Conservation (phyloP, 1,140 invertebrate species). For the Drosophila eugracilis region DNA sequence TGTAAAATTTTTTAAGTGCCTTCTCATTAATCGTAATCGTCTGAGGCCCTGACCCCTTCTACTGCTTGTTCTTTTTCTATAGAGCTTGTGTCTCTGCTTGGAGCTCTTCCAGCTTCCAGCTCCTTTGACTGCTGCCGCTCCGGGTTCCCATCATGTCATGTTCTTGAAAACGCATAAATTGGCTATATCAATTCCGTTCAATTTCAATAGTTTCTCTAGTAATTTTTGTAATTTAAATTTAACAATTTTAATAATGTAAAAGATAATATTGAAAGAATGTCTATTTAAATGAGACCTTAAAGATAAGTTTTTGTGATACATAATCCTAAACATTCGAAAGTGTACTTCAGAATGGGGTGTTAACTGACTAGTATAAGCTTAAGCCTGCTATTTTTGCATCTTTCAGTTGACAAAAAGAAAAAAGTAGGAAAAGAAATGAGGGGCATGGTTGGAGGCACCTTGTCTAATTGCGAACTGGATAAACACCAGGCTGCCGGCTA, state of each 20-base stretch:
- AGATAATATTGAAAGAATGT: too few relatives aligned
- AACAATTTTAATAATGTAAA: too few relatives aligned
- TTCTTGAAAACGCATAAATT: background rate
- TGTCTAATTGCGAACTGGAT: conserved; percentile 80
- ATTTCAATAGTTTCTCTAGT: too few relatives aligned
- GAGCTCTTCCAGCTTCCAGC: background rate
- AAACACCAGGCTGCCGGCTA: conserved; percentile 38
- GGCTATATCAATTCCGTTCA: too few relatives aligned
- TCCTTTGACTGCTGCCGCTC: conserved; percentile 31
- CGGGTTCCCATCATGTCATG: background rate
- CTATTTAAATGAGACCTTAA: too few relatives aligned
- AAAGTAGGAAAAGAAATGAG: background rate
- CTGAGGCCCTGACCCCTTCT: conserved; percentile 23
- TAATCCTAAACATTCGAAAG: too few relatives aligned
- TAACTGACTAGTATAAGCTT: background rate
- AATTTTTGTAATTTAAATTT: too few relatives aligned
- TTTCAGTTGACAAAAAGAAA: conserved; percentile 5
- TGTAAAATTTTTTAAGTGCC: conserved; percentile 67
- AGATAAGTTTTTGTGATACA: too few relatives aligned
- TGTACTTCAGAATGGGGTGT: background rate
- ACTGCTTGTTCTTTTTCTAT: too few relatives aligned
- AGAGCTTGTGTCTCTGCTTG: background rate
- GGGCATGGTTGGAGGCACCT: background rate
- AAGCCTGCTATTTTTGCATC: conserved; percentile 10
- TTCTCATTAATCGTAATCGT: conserved; percentile 80